These are phyloP conservation scores for Leptopilina clavipes DNA, from an alignment of 1,140 invertebrate genomes.

Conservation along the genomic window DNA sequence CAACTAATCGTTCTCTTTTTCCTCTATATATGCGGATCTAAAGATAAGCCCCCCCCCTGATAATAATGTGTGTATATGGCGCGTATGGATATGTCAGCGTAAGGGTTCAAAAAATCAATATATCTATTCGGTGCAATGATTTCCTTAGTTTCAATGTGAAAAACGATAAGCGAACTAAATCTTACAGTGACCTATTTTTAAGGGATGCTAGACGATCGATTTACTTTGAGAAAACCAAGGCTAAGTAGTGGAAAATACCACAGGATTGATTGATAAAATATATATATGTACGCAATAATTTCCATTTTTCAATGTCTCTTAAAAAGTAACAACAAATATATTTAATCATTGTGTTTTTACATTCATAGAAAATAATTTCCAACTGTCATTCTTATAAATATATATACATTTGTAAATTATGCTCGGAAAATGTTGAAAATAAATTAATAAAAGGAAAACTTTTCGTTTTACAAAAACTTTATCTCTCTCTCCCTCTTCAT, in stretches of 20 bases:
- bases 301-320: conserved; percentile 7
- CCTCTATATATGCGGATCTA: not conserved
- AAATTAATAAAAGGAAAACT: no score
- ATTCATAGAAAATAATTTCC: no score
- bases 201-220: not conserved
- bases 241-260: not conserved
- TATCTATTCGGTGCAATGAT: not conserved
- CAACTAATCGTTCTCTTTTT: conserved; percentile 9
- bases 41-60: not conserved
- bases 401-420: no score
- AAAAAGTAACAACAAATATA: not conserved
- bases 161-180: not conserved
- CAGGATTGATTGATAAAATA: not conserved
- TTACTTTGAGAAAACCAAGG: conserved; percentile 22
- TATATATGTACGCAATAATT: not conserved
- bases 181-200: conserved; percentile 17
- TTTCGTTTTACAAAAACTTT: no score
- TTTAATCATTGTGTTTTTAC: not conserved
- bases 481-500: no score
- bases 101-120: conserved; percentile 28
- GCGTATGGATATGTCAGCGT: not conserved
- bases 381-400: no score
- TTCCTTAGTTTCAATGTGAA: not conserved
- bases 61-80: not conserved
- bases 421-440: no score